Percentiles rank a stretch among this genome's conserved stretches.
These are phyloP conservation scores for Drosophila miranda DNA, from an alignment of 1,140 invertebrate species.

Conservation along the genomic window DNA sequence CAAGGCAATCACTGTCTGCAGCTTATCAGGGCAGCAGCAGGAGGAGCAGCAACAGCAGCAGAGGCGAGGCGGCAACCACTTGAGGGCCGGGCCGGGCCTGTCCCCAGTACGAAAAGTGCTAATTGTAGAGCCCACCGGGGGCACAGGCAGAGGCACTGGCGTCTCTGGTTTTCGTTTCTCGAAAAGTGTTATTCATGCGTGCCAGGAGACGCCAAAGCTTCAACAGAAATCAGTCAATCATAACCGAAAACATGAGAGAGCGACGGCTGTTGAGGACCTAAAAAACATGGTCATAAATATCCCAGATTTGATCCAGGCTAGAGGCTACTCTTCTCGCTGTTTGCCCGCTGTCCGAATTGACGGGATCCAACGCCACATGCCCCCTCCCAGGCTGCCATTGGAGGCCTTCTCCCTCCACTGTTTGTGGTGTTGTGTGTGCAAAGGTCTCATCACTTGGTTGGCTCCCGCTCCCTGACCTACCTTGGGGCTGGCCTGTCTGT, in stretches of 20 bases:
- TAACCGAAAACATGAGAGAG: slow-evolving; percentile 59
- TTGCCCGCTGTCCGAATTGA: neutral
- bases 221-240: slow-evolving; percentile 80
- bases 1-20: slow-evolving; percentile 60
- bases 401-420: slow-evolving; percentile 1
- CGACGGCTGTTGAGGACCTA: slow-evolving; percentile 10
- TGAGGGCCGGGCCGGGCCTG: neutral
- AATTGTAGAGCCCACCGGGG: slow-evolving; percentile 47
- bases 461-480: slow-evolving; percentile 51
- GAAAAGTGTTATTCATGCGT: slow-evolving; percentile 77
- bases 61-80: slow-evolving; percentile 44
- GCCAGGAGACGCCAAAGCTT: slow-evolving; percentile 77
- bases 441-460: slow-evolving; percentile 45
- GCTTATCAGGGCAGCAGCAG: slow-evolving; percentile 53
- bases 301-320: too few species aligned
- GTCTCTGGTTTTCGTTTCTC: slow-evolving; percentile 62
- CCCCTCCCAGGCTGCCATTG: slow-evolving; percentile 9
- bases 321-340: neutral
- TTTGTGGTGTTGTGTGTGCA: slow-evolving; percentile 45
- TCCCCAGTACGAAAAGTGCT: slow-evolving; percentile 58
- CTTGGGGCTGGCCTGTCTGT: slow-evolving; percentile 42
- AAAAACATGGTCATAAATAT: too few species aligned
- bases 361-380: too few species aligned
- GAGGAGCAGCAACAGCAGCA: slow-evolving; percentile 9
- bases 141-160: neutral